Base-by-base conservation (phyloP, 2,113 vertebrate genomes). In the Halichoerus grypus region DNA sequence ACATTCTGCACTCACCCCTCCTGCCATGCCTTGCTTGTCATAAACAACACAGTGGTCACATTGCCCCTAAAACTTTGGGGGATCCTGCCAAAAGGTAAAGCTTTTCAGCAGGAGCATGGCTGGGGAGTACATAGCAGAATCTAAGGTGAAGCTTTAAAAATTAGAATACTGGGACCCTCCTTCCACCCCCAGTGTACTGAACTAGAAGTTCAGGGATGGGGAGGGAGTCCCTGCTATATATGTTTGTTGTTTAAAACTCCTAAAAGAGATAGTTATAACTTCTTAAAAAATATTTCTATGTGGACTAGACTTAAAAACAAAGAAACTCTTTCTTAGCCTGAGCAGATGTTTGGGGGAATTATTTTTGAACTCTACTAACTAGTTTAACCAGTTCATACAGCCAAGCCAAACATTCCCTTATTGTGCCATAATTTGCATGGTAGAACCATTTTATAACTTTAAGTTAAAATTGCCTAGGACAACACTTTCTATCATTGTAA, bases 301-400 rank as follows among this genome's bases (percentile, higher is more conserved):
- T 88, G 21, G 83, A 94, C 26, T 88, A 95, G 72, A 92, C 51
- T 90, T 89, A 67, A 88, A 94, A 91, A 93, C 88, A 92, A 81
- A 79, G 46, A 94, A 86, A 39, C 1, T 16, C 87, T 92, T 92
- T 95, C 77, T 95, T 81, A 84, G 89, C 13, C 24, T 87, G 36
- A 95, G 72, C 91, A 95, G 91, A 94, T 95, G 67, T 97, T 91
- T 80, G n/a, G 87, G 96, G 80, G 76, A 92, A 85, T 93, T 96
- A 84, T 90, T 97, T 96, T 98, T 96, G 49, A 96, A 94, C 51
- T 91, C 57, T 97, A 31, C 88, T 94, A 95, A 97, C 97, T 92
- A 92, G 97, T 97, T 98, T 87, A 95, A 96, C 97, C 82, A 97
- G 96, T 97, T 97, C 90, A 72, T 85, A 71, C 55, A 97, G 86